Base-by-base conservation (phyloP, 2,888 invertebrate genomes). In the Parascotia fuliginaria region DNA sequence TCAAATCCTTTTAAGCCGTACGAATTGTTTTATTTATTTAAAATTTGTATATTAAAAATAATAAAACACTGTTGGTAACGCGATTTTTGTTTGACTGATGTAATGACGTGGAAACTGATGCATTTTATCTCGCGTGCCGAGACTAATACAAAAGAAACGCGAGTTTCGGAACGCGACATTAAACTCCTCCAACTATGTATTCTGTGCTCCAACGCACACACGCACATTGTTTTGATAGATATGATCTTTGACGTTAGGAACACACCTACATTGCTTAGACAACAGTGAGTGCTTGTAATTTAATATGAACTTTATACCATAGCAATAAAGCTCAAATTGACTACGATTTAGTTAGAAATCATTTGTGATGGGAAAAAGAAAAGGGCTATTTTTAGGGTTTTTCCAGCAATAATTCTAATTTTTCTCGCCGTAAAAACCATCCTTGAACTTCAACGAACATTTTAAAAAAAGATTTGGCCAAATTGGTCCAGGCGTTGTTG, bases 151-250 rank as follows among this genome's bases (percentile, higher is more conserved):
- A 19, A 3, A 19, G 5, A 3, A 19, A 3, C 19, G 19, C 19
- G 19, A 19, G 19, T 19, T 19, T 42, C 49, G 33, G 42, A 36
- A 47, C 42, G 37, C 49, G 45, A 45, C 31, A 39, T 45, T 45
- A 32, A 19, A 19, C n/a, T 19, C 19, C 19, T 42, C 31, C 22
- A 41, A 54, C 48, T 36, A 51, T 53, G 42, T 49, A 34, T 53
- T 49, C 42, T 53, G 49, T 58, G 43, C 42, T 51, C 50, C 51
- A 48, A 55, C 47, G 57, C 54, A 47, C 46, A 47, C 55, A 56
- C 56, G 57, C 56, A 59, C 62, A 59, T 32, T 62, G 55, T 59
- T 55, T 60, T 60, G 62, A 59, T 57, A 49, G 42, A 62, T 56
- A 52, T 56, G 49, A 53, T 60, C 34, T 40, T 46, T 46, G 34